Base-by-base conservation (phyloP, 2,888 invertebrate species). In the Eristalis intricaria region DNA sequence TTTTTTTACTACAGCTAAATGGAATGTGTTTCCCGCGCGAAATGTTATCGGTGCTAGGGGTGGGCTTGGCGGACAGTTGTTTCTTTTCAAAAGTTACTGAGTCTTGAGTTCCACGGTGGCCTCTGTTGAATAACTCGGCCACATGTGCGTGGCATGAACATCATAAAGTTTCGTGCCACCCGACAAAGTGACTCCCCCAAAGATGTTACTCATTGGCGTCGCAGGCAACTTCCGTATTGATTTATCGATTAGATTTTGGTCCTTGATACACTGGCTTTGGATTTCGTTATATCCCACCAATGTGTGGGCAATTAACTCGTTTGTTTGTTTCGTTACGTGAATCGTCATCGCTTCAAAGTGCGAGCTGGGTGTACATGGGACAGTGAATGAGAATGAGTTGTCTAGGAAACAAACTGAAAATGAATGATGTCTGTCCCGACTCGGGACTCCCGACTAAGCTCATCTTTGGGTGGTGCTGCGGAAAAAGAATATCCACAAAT, bases 211-310 rank as follows among this genome's bases (percentile, higher is more conserved):
- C 80, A 75, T 69, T 69, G 71, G 60, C 56, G 64, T 61, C 29
- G 2, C 22, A 73, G 73, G 64, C 70, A 43, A 32, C 4, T 74
- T 58, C 63, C 50, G 29, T 74, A 86, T 86, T 69, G 85, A 86
- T 86, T 86, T 78, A 86, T 86, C 78, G 85, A 86, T 82, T 78
- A 50, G 10, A 63, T 40, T 50, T 74, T 82, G 74, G 82, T 82
- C 82, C 82, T 76, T 77, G 81, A 73, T 65, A 60, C 43, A 29
- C 63, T 70, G 19, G 50, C 81, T 77, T 76, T 76, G 68, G 58
- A 71, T 81, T 85, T 56, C 26, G 32, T 50, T 68, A 19, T 19
- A 50, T 50, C 50, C 50, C 50, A 50, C 7, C 50, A 8, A 50
- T 50, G 19, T 10, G n/a, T 50, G 50, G 50, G 19, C 50, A 50